Base-by-base conservation (phyloP, 2,797 vertebrate genomes). In the Syndactyla subalaris region DNA sequence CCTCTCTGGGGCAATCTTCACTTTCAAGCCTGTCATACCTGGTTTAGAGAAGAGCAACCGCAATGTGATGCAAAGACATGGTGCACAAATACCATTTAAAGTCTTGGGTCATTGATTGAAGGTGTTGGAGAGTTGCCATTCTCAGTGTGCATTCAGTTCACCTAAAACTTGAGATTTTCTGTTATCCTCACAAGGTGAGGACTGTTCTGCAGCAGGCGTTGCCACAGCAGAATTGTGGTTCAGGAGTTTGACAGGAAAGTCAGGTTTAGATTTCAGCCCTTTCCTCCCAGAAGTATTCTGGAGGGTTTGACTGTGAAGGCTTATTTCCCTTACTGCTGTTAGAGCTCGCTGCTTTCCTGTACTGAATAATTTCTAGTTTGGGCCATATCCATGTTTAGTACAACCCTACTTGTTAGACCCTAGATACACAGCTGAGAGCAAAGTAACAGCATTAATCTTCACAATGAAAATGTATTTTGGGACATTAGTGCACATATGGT, bases 381-480 rank as follows among this genome's bases (percentile, higher is more conserved):
- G 2, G 67, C 7, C 17, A 29, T 79, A 74, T 46, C 58, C 15
- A 15, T 74, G 17, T 61, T 88, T 34, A 78, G 55, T 59, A 51
- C 66, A 85, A 57, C 41, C 67, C 34, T 43, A 55, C 72, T 79
- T 70, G 59, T 92, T 90, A 92, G 66, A 68, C 45, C 21, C 51
- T 79, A 73, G 59, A 63, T 54, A 68, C 66, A 87, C 48, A 62
- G 68, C 74, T n/a, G 7, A 91, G 57, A 95, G 71, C 11, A 3
- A 87, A 95, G 66, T 34, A 85, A 62, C 32, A 41, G 43, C 72
- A 82, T 94, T 94, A 49, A 81, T 92, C 49, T 90, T n/a, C 30
- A 24, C 71, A 83, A 59, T 85, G 51, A 90, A 96, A 94, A 92
- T 79, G 63, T 88, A 88, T 95, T 93, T 95, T 38, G 59, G 88